A percentile compares a stretch with the other conserved stretches of the same genome.
Evolutionary conservation across 2,113 vertebrate species (phyloP).

Genomic region (Scomber scombrus): DNA sequence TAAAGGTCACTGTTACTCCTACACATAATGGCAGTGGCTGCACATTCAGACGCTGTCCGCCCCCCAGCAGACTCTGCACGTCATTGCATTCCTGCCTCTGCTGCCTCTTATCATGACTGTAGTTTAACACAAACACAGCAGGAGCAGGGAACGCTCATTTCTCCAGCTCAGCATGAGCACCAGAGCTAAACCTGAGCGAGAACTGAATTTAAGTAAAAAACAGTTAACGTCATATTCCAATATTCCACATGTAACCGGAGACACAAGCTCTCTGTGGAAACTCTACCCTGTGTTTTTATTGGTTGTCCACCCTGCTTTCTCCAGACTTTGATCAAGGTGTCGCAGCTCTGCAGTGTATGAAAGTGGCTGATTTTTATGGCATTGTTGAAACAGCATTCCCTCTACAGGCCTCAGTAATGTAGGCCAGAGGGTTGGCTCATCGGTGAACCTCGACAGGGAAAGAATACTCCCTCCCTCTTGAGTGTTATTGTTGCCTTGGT

Average conservation of each 20-base stretch:
- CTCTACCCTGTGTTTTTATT: constrained; percentile 15
- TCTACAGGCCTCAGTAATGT: constrained; percentile 62
- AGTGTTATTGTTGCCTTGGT: constrained; percentile 58
- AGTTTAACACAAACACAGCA: constrained; percentile 57
- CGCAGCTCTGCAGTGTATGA: constrained; percentile 3
- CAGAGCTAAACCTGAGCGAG: background rate
- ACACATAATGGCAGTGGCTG: constrained; percentile 27
- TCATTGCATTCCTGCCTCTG: constrained; percentile 74
- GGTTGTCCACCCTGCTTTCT: background rate
- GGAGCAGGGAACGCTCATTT: constrained; percentile 13
- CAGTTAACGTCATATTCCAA: constrained; percentile 8
- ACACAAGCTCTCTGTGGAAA: constrained; percentile 15
- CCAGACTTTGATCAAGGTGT: constrained; percentile 50
- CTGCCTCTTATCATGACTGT: constrained; percentile 68
- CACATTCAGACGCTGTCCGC: constrained; percentile 13
- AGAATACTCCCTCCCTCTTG: constrained; percentile 25
- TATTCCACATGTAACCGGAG: constrained; percentile 37
- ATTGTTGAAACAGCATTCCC: constrained; percentile 31
- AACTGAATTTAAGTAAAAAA: background rate
- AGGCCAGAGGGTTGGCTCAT: constrained; percentile 53
- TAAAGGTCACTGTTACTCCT: constrained; percentile 71
- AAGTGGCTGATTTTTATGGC: constrained; percentile 2
- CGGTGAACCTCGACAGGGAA: constrained; percentile 25
- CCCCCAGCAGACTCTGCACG: constrained; percentile 60
- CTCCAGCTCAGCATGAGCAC: constrained; percentile 1